Conservation (phyloP, 1,140 invertebrate genomes). For the Anoplophora glabripennis region DNA sequence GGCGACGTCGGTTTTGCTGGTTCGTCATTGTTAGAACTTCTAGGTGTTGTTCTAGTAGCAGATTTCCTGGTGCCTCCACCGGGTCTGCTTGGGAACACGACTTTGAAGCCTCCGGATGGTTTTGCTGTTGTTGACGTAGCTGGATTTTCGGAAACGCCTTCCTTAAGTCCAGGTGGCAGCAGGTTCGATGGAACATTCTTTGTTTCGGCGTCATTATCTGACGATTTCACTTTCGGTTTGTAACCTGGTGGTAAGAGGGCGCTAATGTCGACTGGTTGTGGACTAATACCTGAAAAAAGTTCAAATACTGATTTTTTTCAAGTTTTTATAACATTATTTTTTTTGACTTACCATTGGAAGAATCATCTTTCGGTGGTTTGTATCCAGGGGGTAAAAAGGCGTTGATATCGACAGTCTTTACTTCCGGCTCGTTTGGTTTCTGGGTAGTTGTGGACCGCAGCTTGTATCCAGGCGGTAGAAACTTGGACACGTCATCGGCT, state of each 20-base stretch:
- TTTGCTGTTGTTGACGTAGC: slow-evolving; percentile 43
- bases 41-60: slow-evolving; percentile 59
- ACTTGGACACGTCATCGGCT: slow-evolving; percentile 16
- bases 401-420: slow-evolving; percentile 48
- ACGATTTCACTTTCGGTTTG: slow-evolving; percentile 42
- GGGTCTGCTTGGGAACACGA: slow-evolving; percentile 76
- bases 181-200: slow-evolving; percentile 41
- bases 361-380: slow-evolving; percentile 43
- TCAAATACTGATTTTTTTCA: background rate
- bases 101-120: slow-evolving; percentile 58
- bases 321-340: too few relatives aligned
- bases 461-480: slow-evolving; percentile 45
- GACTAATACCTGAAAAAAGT: slow-evolving; percentile 14
- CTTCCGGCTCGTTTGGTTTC: slow-evolving; percentile 34
- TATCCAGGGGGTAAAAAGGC: slow-evolving; percentile 56
- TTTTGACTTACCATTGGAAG: too few relatives aligned
- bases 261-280: slow-evolving; percentile 28
- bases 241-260: slow-evolving; percentile 62
- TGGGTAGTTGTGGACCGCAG: slow-evolving; percentile 31
- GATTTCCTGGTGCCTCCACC: slow-evolving; percentile 61
- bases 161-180: slow-evolving; percentile 61
- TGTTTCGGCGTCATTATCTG: slow-evolving; percentile 28
- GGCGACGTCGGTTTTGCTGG: slow-evolving; percentile 54
- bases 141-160: slow-evolving; percentile 48
- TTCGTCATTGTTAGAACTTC: slow-evolving; percentile 47